Conservation (phyloP, 2,888 invertebrate species). For the Nasonia oneida region DNA sequence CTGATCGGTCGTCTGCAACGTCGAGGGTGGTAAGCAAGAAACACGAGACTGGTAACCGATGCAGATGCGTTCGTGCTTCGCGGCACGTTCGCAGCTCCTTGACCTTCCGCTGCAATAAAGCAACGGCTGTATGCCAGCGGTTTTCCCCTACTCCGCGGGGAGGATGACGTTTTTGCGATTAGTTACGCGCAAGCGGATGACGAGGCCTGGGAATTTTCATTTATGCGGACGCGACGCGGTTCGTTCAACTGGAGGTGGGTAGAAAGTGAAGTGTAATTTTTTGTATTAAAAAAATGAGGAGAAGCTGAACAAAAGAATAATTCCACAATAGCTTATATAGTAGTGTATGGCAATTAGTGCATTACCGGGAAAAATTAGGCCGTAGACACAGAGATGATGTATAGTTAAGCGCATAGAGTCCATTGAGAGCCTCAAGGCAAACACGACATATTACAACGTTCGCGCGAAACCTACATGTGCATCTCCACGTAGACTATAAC, state of each 20-base stretch:
- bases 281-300: too few relatives aligned
- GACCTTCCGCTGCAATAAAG: conserved; percentile 36
- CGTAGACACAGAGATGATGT: neutral
- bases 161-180: neutral
- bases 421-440: too few relatives aligned
- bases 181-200: too few relatives aligned
- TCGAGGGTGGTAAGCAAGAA: neutral
- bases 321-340: neutral
- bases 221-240: neutral
- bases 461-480: neutral
- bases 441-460: too few relatives aligned
- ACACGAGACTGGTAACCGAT: neutral
- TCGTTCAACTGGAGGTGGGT: too few relatives aligned
- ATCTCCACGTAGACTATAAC: neutral
- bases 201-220: neutral
- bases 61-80: conserved; percentile 39
- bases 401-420: neutral
- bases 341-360: too few relatives aligned
- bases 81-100: conserved; percentile 48
- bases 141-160: neutral
- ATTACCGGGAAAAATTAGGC: neutral
- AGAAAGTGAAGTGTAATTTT: too few relatives aligned
- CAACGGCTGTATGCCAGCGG: neutral
- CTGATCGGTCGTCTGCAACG: neutral
- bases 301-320: neutral